phyloP scores from a whole-genome alignment of 2,113 vertebrate species.

The Cyprinodon tularosa region DNA sequence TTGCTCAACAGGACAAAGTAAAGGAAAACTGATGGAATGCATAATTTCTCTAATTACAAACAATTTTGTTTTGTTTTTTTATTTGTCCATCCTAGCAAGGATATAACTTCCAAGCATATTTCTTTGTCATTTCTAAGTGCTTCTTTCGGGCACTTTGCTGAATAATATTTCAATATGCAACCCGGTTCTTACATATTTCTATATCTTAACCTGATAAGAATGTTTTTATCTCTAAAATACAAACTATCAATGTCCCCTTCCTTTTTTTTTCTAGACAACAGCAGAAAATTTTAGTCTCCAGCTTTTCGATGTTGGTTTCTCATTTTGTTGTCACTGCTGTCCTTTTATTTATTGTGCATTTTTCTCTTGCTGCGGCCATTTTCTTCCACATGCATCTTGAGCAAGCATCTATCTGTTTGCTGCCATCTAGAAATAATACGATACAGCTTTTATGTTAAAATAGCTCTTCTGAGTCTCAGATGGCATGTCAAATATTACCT shows the following conservation, averaged over 20 bases:
- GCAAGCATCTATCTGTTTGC: slow-evolving; percentile 3
- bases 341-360: slow-evolving; percentile 46
- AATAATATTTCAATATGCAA: slow-evolving; percentile 36
- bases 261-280: slow-evolving; percentile 27
- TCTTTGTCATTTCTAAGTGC: not conserved
- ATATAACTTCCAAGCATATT: not conserved
- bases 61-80: not conserved
- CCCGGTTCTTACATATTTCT: slow-evolving; percentile 7
- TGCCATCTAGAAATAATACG: slow-evolving; percentile 29
- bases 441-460: slow-evolving; percentile 35
- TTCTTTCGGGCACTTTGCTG: slow-evolving; percentile 7
- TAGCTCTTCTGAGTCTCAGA: slow-evolving; percentile 13
- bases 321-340: slow-evolving; percentile 52
- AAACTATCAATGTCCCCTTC: not conserved
- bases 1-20: no score
- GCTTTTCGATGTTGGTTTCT: slow-evolving; percentile 37
- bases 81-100: not conserved
- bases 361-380: slow-evolving; percentile 21
- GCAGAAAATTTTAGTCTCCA: slow-evolving; percentile 20
- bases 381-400: slow-evolving; percentile 3
- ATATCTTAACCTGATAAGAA: slow-evolving; percentile 32
- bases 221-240: slow-evolving; percentile 17
- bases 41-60: not conserved
- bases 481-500: slow-evolving; percentile 9
- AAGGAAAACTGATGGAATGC: no score